Conservation (phyloP, 2,888 invertebrate genomes). For the Andrena fulva region DNA sequence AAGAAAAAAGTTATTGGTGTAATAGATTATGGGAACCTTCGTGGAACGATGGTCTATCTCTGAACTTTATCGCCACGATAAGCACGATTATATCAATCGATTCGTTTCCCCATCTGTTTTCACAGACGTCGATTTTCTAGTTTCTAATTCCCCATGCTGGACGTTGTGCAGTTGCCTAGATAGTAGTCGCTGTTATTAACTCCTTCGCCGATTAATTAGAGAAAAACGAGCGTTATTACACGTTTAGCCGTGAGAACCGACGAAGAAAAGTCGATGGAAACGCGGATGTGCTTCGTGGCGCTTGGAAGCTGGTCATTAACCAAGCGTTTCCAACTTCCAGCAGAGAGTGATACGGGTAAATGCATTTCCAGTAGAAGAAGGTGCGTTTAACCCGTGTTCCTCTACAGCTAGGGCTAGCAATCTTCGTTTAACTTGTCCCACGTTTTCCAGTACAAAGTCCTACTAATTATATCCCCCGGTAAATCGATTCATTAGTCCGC, state of each 20-base stretch:
- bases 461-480: conserved; percentile 68
- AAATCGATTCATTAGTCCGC: conserved; percentile 70
- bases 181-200: neutral
- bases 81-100: neutral
- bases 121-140: neutral
- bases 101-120: neutral
- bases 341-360: conserved; percentile 14
- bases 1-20: neutral
- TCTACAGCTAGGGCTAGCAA: conserved; percentile 30
- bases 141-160: conserved; percentile 4
- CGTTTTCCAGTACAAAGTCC: conserved; percentile 57
- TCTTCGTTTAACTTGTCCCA: conserved; percentile 62
- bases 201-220: neutral
- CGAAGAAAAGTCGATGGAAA: conserved; percentile 36
- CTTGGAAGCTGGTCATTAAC: conserved; percentile 46
- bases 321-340: conserved; percentile 26
- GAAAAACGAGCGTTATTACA: conserved; percentile 29
- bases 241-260: conserved; percentile 35
- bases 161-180: conserved; percentile 22
- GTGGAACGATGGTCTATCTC: too few relatives aligned
- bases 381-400: conserved; percentile 19
- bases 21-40: too few relatives aligned
- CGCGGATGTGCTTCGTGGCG: neutral
- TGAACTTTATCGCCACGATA: too few relatives aligned
- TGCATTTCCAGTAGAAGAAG: conserved; percentile 23